Base-by-base conservation (phyloP, 2,888 invertebrate species). In the Drosophila parthenogenetica region DNA sequence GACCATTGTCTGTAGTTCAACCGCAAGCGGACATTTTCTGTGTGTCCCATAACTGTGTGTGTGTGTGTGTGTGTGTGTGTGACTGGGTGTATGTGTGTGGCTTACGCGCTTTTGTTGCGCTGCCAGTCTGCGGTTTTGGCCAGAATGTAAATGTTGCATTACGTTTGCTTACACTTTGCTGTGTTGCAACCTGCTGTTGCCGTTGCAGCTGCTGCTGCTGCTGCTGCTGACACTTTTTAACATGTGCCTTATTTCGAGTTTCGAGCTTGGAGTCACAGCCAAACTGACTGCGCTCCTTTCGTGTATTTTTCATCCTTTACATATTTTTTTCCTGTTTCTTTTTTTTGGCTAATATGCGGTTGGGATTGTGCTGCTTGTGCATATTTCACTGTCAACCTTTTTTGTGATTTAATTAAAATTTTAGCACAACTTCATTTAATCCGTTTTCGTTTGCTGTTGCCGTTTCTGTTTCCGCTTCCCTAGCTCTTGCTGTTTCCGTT, bases 101-200 rank as follows among this genome's bases (percentile, higher is more conserved):
- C 48, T 61, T 65, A 73, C 73, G 73, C 73, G 73, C 69, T 77
- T 77, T 69, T 76, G 58, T 76, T 72, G 70, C 73, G 73, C 62
- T 73, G 68, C 79, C 69, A 69, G 75, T 77, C 73, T 84, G 89
- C 69, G 81, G 89, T 70, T 54, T 54, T 76, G 58, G 49, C 72
- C 73, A 54, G 80, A 83, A 84, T 88, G 81, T 81, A 88, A 90
- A 87, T 87, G 89, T 81, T 88, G 74, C 79, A 88, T 83, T 88
- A 73, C 81, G 75, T 74, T 85, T 73, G 77, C 77, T 75, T 72
- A 79, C 78, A 79, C 76, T 76, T 73, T 48, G 50, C 60, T 37
- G 14, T 37, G 22, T 37, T 55, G 45, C 55, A 45, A 46, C 54
- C 64, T 60, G 63, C 55, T 62, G 53, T 19, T 22, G 25, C 35